Evolutionary conservation across 2,113 vertebrate species (phyloP).

Genomic region (Girardinichthys multiradiatus): DNA sequence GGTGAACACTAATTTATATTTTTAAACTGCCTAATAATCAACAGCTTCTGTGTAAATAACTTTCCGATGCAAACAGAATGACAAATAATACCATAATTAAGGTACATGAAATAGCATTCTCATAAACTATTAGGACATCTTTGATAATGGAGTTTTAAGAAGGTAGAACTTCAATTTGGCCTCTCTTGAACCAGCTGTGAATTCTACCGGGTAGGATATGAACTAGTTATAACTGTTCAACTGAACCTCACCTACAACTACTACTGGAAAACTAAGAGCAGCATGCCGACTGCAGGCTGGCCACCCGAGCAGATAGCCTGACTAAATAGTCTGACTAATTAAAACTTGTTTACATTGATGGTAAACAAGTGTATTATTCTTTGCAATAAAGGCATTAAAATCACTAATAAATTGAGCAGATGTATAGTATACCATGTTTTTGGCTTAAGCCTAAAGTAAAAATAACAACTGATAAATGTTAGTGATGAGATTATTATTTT

Average conservation of each 20-base stretch:
- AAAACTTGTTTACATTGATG: no score
- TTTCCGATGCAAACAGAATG: not conserved
- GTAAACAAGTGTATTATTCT: not conserved
- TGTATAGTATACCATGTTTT: not conserved
- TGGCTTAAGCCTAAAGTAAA: not conserved
- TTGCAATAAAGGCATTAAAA: not conserved
- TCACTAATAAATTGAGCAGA: not conserved
- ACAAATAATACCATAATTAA: no score
- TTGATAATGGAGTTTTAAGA: not conserved
- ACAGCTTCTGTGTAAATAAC: not conserved
- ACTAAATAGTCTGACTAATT: no score
- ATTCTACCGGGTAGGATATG: no score
- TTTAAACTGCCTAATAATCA: not conserved
- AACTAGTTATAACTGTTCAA: no score
- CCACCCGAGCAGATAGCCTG: no score
- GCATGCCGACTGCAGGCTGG: no score
- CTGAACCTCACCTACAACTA: no score
- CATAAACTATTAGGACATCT: not conserved
- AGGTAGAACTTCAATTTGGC: not conserved
- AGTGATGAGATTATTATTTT: no score
- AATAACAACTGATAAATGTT: not conserved
- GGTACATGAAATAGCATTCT: no score
- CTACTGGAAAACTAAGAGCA: no score
- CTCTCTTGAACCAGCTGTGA: not conserved
- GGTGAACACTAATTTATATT: not conserved